Evolutionary conservation across 2,113 vertebrate genomes (phyloP).

Genomic region (Austrofundulus limnaeus): DNA sequence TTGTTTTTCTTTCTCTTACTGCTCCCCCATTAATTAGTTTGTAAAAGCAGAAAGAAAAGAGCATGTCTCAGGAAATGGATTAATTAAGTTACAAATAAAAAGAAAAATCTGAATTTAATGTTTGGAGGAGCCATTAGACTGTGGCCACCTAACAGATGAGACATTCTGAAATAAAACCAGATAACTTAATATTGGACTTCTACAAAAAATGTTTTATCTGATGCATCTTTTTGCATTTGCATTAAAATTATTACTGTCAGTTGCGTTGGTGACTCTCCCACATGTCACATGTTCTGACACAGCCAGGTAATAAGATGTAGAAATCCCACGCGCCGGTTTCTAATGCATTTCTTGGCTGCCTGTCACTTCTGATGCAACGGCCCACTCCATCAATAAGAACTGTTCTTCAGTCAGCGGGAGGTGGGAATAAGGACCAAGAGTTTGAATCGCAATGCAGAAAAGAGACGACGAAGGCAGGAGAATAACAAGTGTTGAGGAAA

Average conservation of each 20-base stretch:
- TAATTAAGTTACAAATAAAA: slow-evolving; percentile 63
- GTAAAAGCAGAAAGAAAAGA: slow-evolving; percentile 67
- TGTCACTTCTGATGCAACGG: slow-evolving; percentile 40
- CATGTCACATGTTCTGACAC: slow-evolving; percentile 35
- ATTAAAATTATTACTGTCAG: slow-evolving; percentile 25
- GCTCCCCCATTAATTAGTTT: slow-evolving; percentile 68
- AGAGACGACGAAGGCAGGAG: slow-evolving; percentile 30
- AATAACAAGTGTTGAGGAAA: slow-evolving; percentile 22
- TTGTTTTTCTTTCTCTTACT: slow-evolving; percentile 56
- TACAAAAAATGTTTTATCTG: slow-evolving; percentile 8
- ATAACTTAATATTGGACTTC: slow-evolving; percentile 2
- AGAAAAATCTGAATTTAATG: slow-evolving; percentile 48
- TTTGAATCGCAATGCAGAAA: slow-evolving; percentile 27
- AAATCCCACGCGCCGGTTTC: slow-evolving; percentile 41
- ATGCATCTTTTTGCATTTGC: not conserved
- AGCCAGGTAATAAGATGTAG: slow-evolving; percentile 49
- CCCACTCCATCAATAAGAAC: slow-evolving; percentile 28
- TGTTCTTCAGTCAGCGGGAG: slow-evolving; percentile 12
- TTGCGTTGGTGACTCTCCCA: slow-evolving; percentile 10
- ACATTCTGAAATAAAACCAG: slow-evolving; percentile 34
- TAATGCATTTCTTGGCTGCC: slow-evolving; percentile 29
- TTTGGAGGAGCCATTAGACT: slow-evolving; percentile 34
- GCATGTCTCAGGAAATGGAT: slow-evolving; percentile 56
- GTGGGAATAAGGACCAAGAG: slow-evolving; percentile 17
- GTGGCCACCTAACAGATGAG: slow-evolving; percentile 16